Conservation (phyloP, 2,888 invertebrate genomes). For the Drosophila pegasa region DNA sequence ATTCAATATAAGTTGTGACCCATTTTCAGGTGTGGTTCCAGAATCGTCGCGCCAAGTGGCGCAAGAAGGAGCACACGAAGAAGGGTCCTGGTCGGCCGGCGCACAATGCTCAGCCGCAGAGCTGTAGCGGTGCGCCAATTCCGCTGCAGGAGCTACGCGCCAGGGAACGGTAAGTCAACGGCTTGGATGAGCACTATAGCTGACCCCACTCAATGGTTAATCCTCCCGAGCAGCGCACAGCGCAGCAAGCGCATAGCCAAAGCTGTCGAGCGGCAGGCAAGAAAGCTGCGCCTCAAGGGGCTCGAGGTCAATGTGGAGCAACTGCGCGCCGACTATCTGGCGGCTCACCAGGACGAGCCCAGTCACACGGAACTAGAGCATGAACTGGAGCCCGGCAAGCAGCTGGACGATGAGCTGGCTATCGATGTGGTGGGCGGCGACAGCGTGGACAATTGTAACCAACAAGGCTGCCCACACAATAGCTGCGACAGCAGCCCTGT, state of each 20-base stretch:
- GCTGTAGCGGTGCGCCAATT: constrained; percentile 97
- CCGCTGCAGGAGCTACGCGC: constrained; percentile 93
- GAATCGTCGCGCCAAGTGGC: constrained; percentile 98
- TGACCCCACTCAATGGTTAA: not conserved
- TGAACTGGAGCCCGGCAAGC: constrained; percentile 84
- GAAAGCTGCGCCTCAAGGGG: constrained; percentile 94
- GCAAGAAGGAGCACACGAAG: constrained; percentile 99
- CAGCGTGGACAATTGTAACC: constrained; percentile 82
- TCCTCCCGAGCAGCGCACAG: constrained; percentile 87
- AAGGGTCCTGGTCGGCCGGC: constrained; percentile 98
- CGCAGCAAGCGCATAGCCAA: constrained; percentile 95
- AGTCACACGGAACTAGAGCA: constrained; percentile 76
- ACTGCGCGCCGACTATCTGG: constrained; percentile 91
- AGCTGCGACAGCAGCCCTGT: constrained; percentile 40
- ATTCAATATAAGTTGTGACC: not conserved
- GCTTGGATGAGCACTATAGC: not conserved
- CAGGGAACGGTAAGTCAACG: constrained; percentile 88
- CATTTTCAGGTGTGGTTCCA: constrained; percentile 97
- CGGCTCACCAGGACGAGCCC: constrained; percentile 73
- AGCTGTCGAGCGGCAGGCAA: constrained; percentile 94
- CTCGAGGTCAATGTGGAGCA: constrained; percentile 93
- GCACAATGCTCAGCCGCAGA: constrained; percentile 98
- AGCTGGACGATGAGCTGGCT: constrained; percentile 87
- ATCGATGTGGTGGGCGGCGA: constrained; percentile 93
- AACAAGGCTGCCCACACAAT: constrained; percentile 41